A percentile compares a stretch with the other conserved stretches of the same genome.
These are phyloP conservation scores for Melieria omissa DNA, from an alignment of 2,888 invertebrate genomes.

Conservation along the genomic window DNA sequence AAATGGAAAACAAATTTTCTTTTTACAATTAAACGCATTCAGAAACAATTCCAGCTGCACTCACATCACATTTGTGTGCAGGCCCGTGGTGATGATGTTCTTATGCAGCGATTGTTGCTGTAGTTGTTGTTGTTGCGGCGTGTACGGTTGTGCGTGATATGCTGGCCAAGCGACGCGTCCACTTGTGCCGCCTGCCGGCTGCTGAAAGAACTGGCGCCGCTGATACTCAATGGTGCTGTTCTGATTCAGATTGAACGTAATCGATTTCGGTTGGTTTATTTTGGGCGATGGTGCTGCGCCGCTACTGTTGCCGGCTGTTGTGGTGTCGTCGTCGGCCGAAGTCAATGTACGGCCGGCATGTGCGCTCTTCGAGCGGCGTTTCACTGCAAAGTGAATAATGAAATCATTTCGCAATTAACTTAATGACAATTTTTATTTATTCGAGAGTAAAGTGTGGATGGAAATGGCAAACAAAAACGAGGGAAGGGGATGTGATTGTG, in stretches of 20 bases:
- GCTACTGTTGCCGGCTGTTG: conserved; percentile 28
- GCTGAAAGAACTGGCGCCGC: conserved; percentile 62
- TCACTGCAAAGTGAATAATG: conserved; percentile 52
- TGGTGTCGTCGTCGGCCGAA: conserved; percentile 44
- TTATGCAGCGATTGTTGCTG: conserved; percentile 59
- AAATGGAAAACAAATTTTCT: neutral
- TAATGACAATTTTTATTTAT: too few species aligned
- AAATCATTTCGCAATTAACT: too few species aligned
- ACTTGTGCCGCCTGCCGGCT: conserved; percentile 46
- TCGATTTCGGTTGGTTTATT: conserved; percentile 63
- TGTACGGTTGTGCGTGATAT: conserved; percentile 58
- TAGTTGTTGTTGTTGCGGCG: conserved; percentile 38
- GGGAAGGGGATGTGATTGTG: neutral
- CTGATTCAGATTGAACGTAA: conserved; percentile 65
- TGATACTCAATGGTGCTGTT: conserved; percentile 65
- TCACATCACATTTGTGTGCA: conserved; percentile 67
- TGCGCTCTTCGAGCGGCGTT: conserved; percentile 67
- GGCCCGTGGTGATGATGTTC: conserved; percentile 61
- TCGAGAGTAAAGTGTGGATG: neutral
- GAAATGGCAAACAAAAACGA: conserved; percentile 17
- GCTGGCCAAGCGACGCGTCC: conserved; percentile 16
- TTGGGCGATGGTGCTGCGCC: conserved; percentile 52
- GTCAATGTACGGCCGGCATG: conserved; percentile 62
- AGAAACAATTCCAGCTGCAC: conserved; percentile 40
- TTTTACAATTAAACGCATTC: neutral